These are phyloP conservation scores for Luperina nickerlii DNA, from an alignment of 2,888 invertebrate species.

Conservation along the genomic window DNA sequence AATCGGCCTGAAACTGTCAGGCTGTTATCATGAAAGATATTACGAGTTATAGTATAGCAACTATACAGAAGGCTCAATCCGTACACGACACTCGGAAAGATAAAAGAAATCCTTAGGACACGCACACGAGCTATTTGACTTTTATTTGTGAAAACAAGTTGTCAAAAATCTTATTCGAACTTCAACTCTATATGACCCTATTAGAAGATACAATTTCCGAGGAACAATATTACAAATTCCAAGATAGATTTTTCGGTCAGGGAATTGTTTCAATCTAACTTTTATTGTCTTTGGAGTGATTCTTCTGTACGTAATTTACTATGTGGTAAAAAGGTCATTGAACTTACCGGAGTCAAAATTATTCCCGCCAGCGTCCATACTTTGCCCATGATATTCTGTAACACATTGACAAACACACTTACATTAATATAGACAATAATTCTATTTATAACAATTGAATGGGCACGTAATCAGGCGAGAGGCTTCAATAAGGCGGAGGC, in stretches of 20 bases:
- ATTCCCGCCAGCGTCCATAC: constrained; percentile 94
- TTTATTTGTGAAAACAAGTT: not conserved
- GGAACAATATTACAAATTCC: not conserved
- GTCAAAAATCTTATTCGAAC: not conserved
- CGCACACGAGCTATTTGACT: not conserved
- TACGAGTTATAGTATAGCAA: constrained; percentile 5
- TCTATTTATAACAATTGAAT: constrained; percentile 2
- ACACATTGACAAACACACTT: constrained; percentile 67
- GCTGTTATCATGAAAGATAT: constrained; percentile 49
- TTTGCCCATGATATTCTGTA: constrained; percentile 95
- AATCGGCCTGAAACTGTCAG: constrained; percentile 51
- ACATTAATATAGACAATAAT: constrained; percentile 31
- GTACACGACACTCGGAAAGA: not conserved
- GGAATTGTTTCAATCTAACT: not conserved
- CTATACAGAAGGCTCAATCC: constrained; percentile 19
- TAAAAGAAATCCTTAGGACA: not conserved
- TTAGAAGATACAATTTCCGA: not conserved
- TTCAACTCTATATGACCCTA: not conserved
- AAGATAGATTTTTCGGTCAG: not conserved
- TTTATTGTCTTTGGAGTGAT: not conserved
- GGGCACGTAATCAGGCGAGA: constrained; percentile 6
- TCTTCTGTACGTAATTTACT: constrained; percentile 26
- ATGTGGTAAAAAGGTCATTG: constrained; percentile 21
- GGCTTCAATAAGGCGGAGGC: not conserved
- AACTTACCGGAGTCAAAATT: constrained; percentile 94